Conservation (phyloP, 2,797 vertebrate genomes). For the Crypturellus tataupa region DNA sequence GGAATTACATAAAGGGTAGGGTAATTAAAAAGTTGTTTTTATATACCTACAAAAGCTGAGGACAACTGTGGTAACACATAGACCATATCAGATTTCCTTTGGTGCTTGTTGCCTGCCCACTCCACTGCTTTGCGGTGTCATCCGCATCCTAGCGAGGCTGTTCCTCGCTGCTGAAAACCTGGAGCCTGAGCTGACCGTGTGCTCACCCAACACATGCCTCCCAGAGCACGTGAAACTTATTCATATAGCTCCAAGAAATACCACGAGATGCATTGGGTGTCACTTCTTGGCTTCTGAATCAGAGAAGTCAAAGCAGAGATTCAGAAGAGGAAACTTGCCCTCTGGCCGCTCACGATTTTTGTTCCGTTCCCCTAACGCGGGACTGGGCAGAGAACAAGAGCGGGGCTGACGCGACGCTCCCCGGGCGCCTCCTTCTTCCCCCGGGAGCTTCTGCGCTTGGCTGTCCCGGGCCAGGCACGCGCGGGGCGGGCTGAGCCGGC, state of each 20-base stretch:
- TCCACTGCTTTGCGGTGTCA: not conserved
- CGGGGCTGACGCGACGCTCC: not conserved
- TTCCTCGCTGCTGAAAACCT: not conserved
- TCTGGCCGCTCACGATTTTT: not conserved
- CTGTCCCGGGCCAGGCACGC: not conserved
- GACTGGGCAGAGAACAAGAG: not conserved
- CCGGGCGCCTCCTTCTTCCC: not conserved
- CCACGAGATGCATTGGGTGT: not conserved
- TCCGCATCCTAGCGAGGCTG: not conserved
- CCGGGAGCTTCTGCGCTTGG: not conserved
- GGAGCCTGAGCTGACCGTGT: not conserved
- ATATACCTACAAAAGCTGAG: not conserved
- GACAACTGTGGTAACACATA: not conserved
- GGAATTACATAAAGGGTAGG: not conserved
- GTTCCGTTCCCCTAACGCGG: not conserved
- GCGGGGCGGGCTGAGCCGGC: not conserved
- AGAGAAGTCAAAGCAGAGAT: not conserved
- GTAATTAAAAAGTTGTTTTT: not conserved
- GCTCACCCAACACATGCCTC: not conserved
- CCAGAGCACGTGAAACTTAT: rapidly evolving
- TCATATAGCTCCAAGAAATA: not conserved
- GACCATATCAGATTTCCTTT: not conserved
- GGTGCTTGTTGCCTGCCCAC: not conserved
- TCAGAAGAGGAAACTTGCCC: not conserved
- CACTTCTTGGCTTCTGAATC: not conserved